Base-by-base conservation (phyloP, 2,113 vertebrate genomes). In the Neoarius graeffei region DNA sequence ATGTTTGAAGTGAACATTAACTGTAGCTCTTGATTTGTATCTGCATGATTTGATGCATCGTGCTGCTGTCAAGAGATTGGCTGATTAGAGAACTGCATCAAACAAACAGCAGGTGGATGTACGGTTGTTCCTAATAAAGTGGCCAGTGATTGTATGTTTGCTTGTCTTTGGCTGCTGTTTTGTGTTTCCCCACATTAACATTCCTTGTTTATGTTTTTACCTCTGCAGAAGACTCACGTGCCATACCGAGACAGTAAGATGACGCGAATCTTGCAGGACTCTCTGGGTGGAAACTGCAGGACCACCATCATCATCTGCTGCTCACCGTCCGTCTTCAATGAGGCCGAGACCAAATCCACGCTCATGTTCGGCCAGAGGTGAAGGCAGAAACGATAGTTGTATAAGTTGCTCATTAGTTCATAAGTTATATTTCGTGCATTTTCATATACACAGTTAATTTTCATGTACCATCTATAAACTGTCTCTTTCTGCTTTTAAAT, bases 171-270 rank as follows among this genome's bases (percentile, higher is more conserved):
- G 2, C n/a, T 81, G 27, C 7, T 19, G 10, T 54, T 59, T 30
- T 57, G 54, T 19, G 14, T 30, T 7, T 35, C 27, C 30, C 8
- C 52, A 4, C 23, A n/a, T 57, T 81, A 62, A 42, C 8, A 2
- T 56, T 48, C 19, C 71, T 48, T 20, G 35, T 19, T 20, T 1
- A 48, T 83, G 8, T 66, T 50, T 71, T 25, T 89, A 56, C 62
- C 62, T 66, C 35, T 87, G 62, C 56, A 99, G 98, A 99, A 99
- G 96, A 97, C 94, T 0, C 98, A 99, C 0, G 98, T 99, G 81
- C 98, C 98, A 0, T 99, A 99, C 93, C 93, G 98, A 90, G 98
- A 99, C 95, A 99, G 98, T 93, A 99, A 99, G 93, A 99, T 99
- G 98, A 99, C 98, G 7, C 92, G 98, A 10, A 99, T 99, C 93